phyloP scores from a whole-genome alignment of 2,888 invertebrate species.

The Drosophila suboccidentalis region DNA sequence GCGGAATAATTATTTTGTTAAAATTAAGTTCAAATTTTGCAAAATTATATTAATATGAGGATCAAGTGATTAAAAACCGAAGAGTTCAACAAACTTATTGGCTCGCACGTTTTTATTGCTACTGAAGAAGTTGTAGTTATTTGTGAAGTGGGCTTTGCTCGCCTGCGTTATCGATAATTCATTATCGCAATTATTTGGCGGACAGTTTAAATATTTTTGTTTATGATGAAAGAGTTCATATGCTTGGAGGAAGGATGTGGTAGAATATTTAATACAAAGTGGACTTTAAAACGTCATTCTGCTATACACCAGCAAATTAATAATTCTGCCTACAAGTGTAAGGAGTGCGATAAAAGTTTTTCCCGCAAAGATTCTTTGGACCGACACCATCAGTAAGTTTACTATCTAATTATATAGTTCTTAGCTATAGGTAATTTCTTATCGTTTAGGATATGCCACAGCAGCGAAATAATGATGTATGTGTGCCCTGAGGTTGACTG shows the following conservation, averaged over 20 bases:
- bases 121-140: neutral
- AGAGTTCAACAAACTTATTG: too few relatives aligned
- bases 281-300: slow-evolving; percentile 38
- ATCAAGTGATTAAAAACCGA: neutral
- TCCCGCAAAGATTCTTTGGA: slow-evolving; percentile 42
- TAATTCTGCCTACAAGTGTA: neutral
- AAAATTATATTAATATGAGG: too few relatives aligned
- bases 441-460: slow-evolving; percentile 27
- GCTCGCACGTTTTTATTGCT: neutral
- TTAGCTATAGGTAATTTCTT: neutral
- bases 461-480: slow-evolving; percentile 32
- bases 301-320: slow-evolving; percentile 12
- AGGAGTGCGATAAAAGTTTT: slow-evolving; percentile 30
- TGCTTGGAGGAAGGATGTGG: slow-evolving; percentile 31
- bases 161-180: neutral
- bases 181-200: neutral
- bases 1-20: neutral
- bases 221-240: slow-evolving; percentile 21
- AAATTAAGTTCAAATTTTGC: neutral
- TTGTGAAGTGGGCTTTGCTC: neutral
- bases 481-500: slow-evolving; percentile 34
- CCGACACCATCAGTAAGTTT: slow-evolving; percentile 36
- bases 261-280: slow-evolving; percentile 31
- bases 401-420: neutral
- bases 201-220: neutral